Percentiles rank a stretch among this genome's conserved stretches.
Conservation (phyloP, 2,797 vertebrate genomes). For the Australoheros facetus region DNA sequence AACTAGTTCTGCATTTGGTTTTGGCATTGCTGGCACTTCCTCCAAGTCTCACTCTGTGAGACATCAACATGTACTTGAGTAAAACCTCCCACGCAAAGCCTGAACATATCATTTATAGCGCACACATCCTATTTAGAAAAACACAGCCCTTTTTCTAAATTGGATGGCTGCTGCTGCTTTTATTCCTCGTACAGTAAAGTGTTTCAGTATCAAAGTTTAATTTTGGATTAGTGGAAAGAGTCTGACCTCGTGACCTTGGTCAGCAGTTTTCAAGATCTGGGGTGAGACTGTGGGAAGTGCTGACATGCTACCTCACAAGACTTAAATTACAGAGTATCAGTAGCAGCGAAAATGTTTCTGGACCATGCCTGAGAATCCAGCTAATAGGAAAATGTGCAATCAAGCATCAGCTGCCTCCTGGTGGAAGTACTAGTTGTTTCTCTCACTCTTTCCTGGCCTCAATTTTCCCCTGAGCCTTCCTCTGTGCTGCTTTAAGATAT, state of each 20-base stretch:
- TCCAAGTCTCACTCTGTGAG: neutral
- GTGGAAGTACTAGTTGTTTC: neutral
- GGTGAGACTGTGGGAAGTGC: neutral
- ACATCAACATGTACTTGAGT: neutral
- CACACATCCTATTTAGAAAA: too few species aligned
- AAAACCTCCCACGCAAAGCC: neutral
- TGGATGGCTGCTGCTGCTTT: neutral
- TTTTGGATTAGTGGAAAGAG: neutral
- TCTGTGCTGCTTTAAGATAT: neutral
- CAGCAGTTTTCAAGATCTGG: conserved; percentile 12
- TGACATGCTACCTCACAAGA: conserved; percentile 10
- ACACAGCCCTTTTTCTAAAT: neutral
- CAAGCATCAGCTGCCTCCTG: neutral
- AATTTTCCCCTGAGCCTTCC: neutral
- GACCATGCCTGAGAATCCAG: neutral
- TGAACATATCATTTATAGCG: neutral
- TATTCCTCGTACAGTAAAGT: neutral
- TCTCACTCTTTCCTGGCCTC: neutral
- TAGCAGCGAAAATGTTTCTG: conserved; percentile 21
- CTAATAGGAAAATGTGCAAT: conserved; percentile 15
- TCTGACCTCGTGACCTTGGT: neutral
- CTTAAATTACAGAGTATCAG: conserved; percentile 20
- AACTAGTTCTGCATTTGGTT: conserved; percentile 21
- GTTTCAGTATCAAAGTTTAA: neutral
- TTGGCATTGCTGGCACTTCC: conserved; percentile 8